Evolutionary conservation across 2,113 vertebrate species (phyloP), one percentile per base, ranked within the genome.

Genomic region (Cettia cetti): DNA sequence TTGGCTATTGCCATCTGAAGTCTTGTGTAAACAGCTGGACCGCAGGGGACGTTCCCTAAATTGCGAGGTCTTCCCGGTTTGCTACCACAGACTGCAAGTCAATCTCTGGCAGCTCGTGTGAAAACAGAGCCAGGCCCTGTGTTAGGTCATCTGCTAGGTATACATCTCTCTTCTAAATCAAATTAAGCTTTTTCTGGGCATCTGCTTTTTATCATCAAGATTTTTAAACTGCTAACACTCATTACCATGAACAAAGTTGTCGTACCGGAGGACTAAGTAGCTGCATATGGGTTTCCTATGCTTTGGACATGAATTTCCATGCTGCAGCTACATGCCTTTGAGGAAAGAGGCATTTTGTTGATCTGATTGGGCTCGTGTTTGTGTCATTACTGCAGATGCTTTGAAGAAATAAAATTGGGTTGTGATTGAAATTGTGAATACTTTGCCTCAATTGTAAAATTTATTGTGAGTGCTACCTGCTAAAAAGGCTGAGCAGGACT

Each of bases 191-290:
- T 71, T 93, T 56, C 68, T 72, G 39, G 59, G 49, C 89, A 95
- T 95, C 92, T 95, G 86, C 87, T 94, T 86, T 88, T 81, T 84
- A 92, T 96, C 79, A 66, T 27, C 16, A 24, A 53, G 77, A 40
- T 65, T 94, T 83, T 84, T 82, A 66, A 86, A 57, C 47, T 77
- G 45, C 68, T 76, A 21, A 14, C 13, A 0, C 50, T 88, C 8
- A 3, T 91, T 94, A 57, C 80, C 68, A 2, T 22, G 70, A 83
- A 21, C 50, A 44, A 87, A 78, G 44, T 75, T 33, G 10, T 86
- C 81, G 94, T 85, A 52, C 96, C 97, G 97, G 96, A 98, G 97
- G 97, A 44, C 69, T 96, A 78, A 96, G 86, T 84, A 31, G 52
- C 66, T 80, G 57, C 66, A 17, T 33, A 2, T 82, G 80, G 68